Evolutionary conservation across 2,113 vertebrate genomes (phyloP).

Genomic region (Synchiropus splendidus): DNA sequence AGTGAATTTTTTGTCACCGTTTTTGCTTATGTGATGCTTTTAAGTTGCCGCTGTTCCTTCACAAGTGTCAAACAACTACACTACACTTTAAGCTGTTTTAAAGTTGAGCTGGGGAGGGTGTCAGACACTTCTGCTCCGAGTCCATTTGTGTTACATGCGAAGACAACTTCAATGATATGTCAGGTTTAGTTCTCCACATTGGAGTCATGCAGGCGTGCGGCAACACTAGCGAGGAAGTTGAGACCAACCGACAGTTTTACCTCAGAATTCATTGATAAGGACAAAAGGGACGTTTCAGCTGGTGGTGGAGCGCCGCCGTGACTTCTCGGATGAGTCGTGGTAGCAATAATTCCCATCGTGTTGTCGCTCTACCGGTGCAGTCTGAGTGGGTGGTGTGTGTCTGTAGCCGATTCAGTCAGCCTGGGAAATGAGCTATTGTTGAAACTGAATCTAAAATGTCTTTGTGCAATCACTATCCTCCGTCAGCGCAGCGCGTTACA

Average conservation of each 20-base stretch:
- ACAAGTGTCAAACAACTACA: conserved; percentile 41
- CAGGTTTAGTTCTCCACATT: conserved; percentile 66
- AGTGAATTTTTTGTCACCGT: conserved; percentile 24
- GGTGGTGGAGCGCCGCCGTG: conserved; percentile 27
- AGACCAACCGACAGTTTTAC: conserved; percentile 56
- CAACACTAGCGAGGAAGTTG: conserved; percentile 55
- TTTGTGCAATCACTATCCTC: too few species aligned
- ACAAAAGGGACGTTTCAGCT: conserved; percentile 46
- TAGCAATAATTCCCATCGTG: too few species aligned
- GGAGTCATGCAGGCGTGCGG: conserved; percentile 60
- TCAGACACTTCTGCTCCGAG: conserved; percentile 16
- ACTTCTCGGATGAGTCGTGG: not conserved
- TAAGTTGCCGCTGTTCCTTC: conserved; percentile 16
- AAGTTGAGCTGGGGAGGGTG: conserved; percentile 15
- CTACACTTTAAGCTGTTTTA: conserved; percentile 35
- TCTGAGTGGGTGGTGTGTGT: too few species aligned
- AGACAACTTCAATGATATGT: conserved; percentile 45
- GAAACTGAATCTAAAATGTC: too few species aligned
- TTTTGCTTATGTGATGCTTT: conserved; percentile 32
- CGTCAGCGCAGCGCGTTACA: too few species aligned
- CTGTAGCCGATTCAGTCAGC: too few species aligned
- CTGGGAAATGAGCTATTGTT: too few species aligned
- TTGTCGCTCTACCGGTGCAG: too few species aligned
- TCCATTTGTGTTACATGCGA: conserved; percentile 46
- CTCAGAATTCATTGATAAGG: conserved; percentile 41